Base-by-base conservation (phyloP, 2,797 vertebrate genomes). In the Centroberyx gerrardi region DNA sequence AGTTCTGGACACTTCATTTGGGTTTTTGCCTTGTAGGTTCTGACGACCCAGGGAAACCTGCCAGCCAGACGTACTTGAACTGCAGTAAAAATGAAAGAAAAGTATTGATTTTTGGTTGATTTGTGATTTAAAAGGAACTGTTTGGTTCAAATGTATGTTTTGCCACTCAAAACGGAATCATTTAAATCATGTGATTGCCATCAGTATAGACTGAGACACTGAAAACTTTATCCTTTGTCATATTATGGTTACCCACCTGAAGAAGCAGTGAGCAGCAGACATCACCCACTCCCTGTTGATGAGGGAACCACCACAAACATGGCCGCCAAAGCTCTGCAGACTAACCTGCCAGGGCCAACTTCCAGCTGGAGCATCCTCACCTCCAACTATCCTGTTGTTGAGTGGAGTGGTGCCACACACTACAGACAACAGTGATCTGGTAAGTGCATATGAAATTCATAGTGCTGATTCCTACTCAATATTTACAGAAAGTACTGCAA, bases 271-370 rank as follows among this genome's bases (percentile, higher is more conserved):
- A 46, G 91, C 90, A 59, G 89, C 90, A 55, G 90, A 80, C 60
- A 92, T 58, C 18, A 94, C 84, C 90, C 92, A 94, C 59, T 91
- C 78, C 40, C 44, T 82, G 74, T 84, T 92, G 84, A 93, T 64
- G 27, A 93, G 88, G 44, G 93, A 93, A 42, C 91, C 91, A 17
- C 89, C 90, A 80, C 93, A 94, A 1, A 75, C 3, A 73, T 87
- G 86, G 2, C 3, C 0, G 0, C 72, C 82, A 53, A 2, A 72
- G 3, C 0, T 0, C 46, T 86, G 85, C 31, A 93, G 74, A 52
- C 87, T 90, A 3, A 63, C 91, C 44, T 91, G 86, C 92, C 93
- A 93, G 9, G 92, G 83, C 92, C 93, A 92, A 33, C 76, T 75
- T 76, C 87, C 88, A 29, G 62, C 42, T 60, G 59, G 29, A 52